These are phyloP conservation scores for Neoascia interrupta DNA, from an alignment of 2,888 invertebrate genomes.

Conservation along the genomic window DNA sequence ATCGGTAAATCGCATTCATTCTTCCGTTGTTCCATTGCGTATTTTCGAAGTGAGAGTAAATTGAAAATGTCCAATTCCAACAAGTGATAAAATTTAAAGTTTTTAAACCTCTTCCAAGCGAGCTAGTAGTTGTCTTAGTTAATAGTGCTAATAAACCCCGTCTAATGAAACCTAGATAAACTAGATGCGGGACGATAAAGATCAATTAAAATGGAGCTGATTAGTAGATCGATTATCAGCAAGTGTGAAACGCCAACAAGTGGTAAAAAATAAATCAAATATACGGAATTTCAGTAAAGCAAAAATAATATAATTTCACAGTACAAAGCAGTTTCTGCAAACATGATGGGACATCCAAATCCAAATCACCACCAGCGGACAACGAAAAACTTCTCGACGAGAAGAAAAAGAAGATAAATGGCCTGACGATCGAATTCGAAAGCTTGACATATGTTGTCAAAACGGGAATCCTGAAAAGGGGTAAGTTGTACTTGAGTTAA, in stretches of 20 bases:
- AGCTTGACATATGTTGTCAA: constrained; percentile 75
- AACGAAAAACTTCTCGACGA: too few relatives aligned
- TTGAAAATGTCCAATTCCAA: too few relatives aligned
- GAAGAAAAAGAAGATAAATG: constrained; percentile 73
- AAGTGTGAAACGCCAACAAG: constrained; percentile 28
- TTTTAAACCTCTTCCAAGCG: too few relatives aligned
- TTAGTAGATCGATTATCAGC: constrained; percentile 32
- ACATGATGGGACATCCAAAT: constrained; percentile 5
- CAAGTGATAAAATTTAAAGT: neutral
- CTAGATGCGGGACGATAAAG: constrained; percentile 30
- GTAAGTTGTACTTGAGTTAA: too few relatives aligned
- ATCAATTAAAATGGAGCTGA: constrained; percentile 49
- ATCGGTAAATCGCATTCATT: too few relatives aligned
- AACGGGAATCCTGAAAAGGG: constrained; percentile 75
- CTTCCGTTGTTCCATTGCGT: too few relatives aligned
- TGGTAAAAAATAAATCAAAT: constrained; percentile 27
- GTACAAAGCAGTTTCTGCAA: constrained; percentile 41
- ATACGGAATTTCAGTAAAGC: neutral
- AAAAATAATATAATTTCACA: neutral
- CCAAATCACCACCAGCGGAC: constrained; percentile 71
- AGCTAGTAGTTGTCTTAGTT: too few relatives aligned
- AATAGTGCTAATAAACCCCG: too few relatives aligned
- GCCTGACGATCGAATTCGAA: constrained; percentile 76
- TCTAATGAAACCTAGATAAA: constrained; percentile 11
- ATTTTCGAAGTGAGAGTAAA: too few relatives aligned